Conservation (phyloP, 1,140 invertebrate species). For the Rhagoletis zephyria region DNA sequence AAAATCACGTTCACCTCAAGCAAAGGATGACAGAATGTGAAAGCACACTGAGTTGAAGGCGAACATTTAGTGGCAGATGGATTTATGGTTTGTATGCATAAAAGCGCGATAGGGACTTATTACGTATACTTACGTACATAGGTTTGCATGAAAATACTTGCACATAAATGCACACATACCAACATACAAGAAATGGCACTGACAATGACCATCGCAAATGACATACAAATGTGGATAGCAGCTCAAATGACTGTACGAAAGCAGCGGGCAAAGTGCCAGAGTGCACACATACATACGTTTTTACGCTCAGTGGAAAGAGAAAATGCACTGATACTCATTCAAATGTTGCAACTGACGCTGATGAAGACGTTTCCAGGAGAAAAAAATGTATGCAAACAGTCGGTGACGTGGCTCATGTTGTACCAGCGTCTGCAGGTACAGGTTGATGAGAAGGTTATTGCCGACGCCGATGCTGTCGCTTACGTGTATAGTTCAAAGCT, state of each 20-base stretch:
- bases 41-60: not conserved
- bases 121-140: not conserved
- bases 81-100: not conserved
- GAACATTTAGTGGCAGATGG: not conserved
- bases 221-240: too few relatives aligned
- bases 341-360: not conserved
- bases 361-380: not conserved
- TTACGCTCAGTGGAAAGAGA: not conserved
- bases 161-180: not conserved
- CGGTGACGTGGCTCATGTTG: too few relatives aligned
- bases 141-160: not conserved
- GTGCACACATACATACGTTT: not conserved
- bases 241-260: not conserved
- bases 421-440: too few relatives aligned
- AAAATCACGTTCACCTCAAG: slow-evolving; percentile 17
- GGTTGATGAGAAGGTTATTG: too few relatives aligned
- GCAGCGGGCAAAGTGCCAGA: not conserved
- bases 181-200: not conserved
- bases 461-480: too few relatives aligned
- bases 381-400: too few relatives aligned
- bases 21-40: slow-evolving; percentile 2
- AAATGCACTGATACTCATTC: not conserved
- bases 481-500: too few relatives aligned
- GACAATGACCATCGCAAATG: slow-evolving; percentile 26
- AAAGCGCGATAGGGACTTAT: not conserved